These are phyloP conservation scores for Gyps fulvus DNA, from an alignment of 2,113 vertebrate genomes.

Conservation along the genomic window DNA sequence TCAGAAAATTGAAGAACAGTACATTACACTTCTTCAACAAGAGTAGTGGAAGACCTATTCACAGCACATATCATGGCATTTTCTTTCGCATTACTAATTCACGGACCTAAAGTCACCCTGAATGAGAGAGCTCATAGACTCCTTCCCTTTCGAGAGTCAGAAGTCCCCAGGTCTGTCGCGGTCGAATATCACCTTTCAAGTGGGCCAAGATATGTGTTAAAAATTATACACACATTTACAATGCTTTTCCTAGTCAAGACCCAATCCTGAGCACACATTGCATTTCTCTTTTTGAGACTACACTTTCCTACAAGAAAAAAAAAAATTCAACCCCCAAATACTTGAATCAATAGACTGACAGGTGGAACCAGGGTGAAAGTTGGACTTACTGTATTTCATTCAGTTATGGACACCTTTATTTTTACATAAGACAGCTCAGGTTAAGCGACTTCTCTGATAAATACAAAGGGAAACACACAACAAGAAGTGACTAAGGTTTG, in stretches of 20 bases:
- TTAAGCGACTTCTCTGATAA: background rate
- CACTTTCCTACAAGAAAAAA: background rate
- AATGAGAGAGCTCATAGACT: background rate
- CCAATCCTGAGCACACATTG: background rate
- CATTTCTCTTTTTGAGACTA: background rate
- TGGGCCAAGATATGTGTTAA: background rate
- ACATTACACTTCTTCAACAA: background rate
- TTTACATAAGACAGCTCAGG: background rate
- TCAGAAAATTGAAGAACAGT: fast-evolving
- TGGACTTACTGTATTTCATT: background rate
- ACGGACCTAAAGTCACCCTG: background rate
- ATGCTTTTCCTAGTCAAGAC: background rate
- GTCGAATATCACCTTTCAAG: background rate
- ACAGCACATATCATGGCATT: background rate
- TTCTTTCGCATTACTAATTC: background rate
- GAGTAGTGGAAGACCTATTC: background rate
- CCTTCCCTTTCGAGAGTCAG: background rate
- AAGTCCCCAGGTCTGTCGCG: too few species aligned
- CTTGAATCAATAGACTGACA: background rate
- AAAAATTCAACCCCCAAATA: background rate
- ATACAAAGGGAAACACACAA: background rate
- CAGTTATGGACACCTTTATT: background rate
- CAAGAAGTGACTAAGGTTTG: background rate
- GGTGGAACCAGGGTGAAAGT: background rate
- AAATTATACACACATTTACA: background rate